Evolutionary conservation across 2,113 vertebrate genomes (phyloP).

Genomic region (Dolichotis patagonum): DNA sequence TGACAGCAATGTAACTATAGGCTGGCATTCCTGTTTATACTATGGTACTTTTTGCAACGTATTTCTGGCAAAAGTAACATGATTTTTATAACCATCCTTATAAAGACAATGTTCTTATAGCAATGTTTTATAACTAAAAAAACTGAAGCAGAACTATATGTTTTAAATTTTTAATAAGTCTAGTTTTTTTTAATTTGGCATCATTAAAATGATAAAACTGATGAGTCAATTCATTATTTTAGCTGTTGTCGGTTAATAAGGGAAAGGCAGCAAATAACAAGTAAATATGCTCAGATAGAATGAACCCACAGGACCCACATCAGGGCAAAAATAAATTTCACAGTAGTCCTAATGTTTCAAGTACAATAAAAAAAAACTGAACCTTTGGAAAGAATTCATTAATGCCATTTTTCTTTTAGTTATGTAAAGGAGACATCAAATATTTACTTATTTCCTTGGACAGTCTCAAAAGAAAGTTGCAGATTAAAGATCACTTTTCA

Average conservation of each 20-base stretch:
- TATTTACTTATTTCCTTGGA: neutral
- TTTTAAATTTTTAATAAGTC: neutral
- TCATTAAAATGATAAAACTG: conserved; percentile 39
- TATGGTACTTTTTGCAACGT: neutral
- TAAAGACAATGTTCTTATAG: neutral
- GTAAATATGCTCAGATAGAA: neutral
- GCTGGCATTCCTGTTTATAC: conserved; percentile 2
- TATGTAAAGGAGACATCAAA: neutral
- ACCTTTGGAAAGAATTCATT: neutral
- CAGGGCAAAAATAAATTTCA: neutral
- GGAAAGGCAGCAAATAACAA: neutral
- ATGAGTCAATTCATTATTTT: neutral
- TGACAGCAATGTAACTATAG: neutral
- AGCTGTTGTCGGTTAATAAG: neutral
- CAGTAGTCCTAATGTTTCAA: neutral
- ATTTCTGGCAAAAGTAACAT: neutral
- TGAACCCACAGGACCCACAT: neutral
- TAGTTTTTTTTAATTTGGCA: neutral
- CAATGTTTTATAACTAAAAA: conserved; percentile 29
- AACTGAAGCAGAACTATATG: neutral
- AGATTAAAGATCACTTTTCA: neutral
- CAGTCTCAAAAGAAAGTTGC: conserved; percentile 54
- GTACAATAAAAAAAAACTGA: neutral
- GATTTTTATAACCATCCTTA: conserved; percentile 23
- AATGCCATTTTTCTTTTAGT: conserved; percentile 4